These are phyloP conservation scores for Pluvianellus socialis DNA, from an alignment of 2,113 vertebrate genomes.

Conservation along the genomic window DNA sequence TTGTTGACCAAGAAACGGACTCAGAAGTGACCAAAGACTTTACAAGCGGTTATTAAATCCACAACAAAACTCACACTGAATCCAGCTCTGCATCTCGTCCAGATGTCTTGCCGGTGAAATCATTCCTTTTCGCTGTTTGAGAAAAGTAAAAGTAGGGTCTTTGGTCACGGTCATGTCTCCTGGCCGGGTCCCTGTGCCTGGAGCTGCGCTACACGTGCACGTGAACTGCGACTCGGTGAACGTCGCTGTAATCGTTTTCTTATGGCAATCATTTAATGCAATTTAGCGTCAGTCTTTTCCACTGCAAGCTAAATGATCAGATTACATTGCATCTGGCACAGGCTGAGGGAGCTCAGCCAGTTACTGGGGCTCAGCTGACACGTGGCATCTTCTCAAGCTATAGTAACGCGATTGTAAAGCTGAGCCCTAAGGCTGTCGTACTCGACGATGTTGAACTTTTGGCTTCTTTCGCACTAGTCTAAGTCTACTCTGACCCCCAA, in stretches of 20 bases:
- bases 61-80: not conserved
- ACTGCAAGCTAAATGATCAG: not conserved
- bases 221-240: not conserved
- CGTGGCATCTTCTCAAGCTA: not conserved
- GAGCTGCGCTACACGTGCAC: not conserved
- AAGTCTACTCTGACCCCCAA: not conserved
- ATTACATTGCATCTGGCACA: constrained; percentile 5
- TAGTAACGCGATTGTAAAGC: not conserved
- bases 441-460: not conserved
- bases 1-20: not conserved
- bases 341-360: not conserved
- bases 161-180: not conserved
- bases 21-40: not conserved
- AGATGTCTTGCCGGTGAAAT: not conserved
- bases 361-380: constrained; percentile 22
- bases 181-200: not conserved
- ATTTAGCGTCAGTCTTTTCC: not conserved
- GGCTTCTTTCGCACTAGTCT: not conserved
- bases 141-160: not conserved
- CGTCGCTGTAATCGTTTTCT: not conserved
- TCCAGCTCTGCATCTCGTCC: not conserved
- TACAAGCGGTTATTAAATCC: not conserved
- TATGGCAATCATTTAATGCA: constrained; percentile 2
- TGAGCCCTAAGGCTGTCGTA: not conserved
- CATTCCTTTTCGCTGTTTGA: not conserved